Base-by-base conservation (phyloP, 2,113 vertebrate species). In the Mirza zaza region DNA sequence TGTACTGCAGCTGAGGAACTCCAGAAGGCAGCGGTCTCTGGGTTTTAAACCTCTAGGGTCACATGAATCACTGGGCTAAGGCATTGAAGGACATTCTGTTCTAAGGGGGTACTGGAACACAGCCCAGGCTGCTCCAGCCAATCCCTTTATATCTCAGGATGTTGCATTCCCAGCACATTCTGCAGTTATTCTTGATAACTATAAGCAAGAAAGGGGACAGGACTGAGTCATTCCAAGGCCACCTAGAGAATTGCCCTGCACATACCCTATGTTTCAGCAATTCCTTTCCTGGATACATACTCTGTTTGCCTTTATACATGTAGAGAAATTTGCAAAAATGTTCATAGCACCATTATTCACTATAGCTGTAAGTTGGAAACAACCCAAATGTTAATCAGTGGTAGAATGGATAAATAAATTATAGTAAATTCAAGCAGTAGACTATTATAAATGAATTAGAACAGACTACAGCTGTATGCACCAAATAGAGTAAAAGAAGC, bases 331-430 rank as follows among this genome's bases (percentile, higher is more conserved):
- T 57, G 15, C 13, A 79, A 65, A 88, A 79, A 32, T 36, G 48
- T 81, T 52, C 71, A 68, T 68, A n/a, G 27, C 34, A 27, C 59
- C 45, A 21, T 68, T 81, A 68, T 48, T 73, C 23, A 29, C 27
- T 0, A 52, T 87, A 91, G 27, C 42, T 45, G 61, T 36, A 68
- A 63, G 29, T 48, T 81, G 36, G 75, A 77, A 83, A 87, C 85
- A 68, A 90, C 59, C 27, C 67, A 95, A 67, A 57, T 81, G 67
- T 39, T 92, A 63, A 75, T 57, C 65, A 55, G 1, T 79, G 42
- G 83, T 83, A 67, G 36, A 85, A 70, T 70, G 79, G 65, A 48
- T 63, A 81, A 80, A 57, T 80, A 92, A 95, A 92, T 95, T 57
- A 8, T 45, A 76, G n/a, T 73, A 76, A 91, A 68, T 81, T 67